A percentile compares a stretch with the other conserved stretches of the same genome.
phyloP scores from a whole-genome alignment of 2,113 vertebrate species.

The Butorides virescens region DNA sequence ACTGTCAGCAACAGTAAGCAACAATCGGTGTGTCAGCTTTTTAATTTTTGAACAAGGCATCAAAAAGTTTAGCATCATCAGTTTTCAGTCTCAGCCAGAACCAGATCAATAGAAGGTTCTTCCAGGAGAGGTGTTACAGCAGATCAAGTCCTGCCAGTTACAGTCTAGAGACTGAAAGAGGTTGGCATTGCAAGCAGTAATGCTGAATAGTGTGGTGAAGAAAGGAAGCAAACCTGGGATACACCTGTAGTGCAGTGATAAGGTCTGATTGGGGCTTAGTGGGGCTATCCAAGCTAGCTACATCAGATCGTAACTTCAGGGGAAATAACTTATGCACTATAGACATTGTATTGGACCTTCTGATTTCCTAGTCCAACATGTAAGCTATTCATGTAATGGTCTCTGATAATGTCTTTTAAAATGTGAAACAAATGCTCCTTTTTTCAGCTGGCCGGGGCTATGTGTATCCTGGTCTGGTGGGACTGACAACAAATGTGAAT shows the following conservation, averaged over 20 bases:
- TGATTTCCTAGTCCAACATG: background rate
- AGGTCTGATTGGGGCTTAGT: background rate
- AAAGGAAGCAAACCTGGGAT: background rate
- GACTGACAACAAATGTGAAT: background rate
- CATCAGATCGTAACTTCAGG: background rate
- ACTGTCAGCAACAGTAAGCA: background rate
- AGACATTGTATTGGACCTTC: background rate
- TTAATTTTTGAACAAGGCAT: background rate
- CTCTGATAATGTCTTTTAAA: background rate
- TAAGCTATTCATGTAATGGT: background rate
- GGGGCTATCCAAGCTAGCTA: background rate
- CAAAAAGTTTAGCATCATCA: background rate
- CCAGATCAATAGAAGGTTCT: fast-evolving
- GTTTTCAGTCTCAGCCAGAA: background rate
- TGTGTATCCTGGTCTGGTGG: background rate
- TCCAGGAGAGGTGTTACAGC: background rate
- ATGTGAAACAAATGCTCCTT: background rate
- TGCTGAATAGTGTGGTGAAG: background rate
- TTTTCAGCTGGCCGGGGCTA: fast-evolving
- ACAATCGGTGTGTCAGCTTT: background rate
- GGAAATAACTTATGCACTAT: background rate
- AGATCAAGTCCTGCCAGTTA: background rate
- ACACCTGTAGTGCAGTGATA: background rate
- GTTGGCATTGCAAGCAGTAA: background rate
- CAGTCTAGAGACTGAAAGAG: background rate